Evolutionary conservation across 2,888 invertebrate genomes (phyloP).

Genomic region (Xanthostigma xanthostigma): DNA sequence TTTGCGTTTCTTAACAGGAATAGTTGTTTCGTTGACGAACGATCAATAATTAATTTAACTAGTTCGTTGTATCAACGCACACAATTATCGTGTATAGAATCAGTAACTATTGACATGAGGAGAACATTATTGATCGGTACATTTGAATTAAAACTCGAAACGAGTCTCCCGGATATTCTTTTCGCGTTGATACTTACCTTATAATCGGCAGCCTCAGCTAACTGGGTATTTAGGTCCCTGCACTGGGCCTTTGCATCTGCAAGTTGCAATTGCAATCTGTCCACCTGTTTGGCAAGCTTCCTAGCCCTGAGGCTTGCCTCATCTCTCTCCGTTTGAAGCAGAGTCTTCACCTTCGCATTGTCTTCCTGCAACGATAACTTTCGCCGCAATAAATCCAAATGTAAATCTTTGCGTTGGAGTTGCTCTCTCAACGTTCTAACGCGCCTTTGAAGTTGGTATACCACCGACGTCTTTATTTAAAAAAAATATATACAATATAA

Average conservation of each 20-base stretch:
- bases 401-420: constrained; percentile 79
- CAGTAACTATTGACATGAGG: too few species aligned
- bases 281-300: constrained; percentile 70
- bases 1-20: too few species aligned
- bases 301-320: constrained; percentile 54
- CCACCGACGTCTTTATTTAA: constrained; percentile 55
- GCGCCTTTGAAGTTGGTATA: constrained; percentile 78
- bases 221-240: constrained; percentile 70
- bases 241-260: constrained; percentile 68
- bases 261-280: constrained; percentile 64
- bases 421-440: constrained; percentile 78
- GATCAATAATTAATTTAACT: too few species aligned
- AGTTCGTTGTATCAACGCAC: too few species aligned
- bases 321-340: constrained; percentile 51
- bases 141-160: too few species aligned
- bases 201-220: constrained; percentile 74
- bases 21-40: too few species aligned
- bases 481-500: constrained; percentile 4
- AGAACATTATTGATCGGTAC: too few species aligned
- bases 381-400: constrained; percentile 74
- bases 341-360: constrained; percentile 42
- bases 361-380: constrained; percentile 78
- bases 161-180: too few species aligned
- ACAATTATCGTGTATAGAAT: too few species aligned
- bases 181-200: constrained; percentile 38